A percentile compares a stretch with the other conserved stretches of the same genome.
phyloP scores from a whole-genome alignment of 2,888 invertebrate genomes.

The Sicus ferrugineus region DNA sequence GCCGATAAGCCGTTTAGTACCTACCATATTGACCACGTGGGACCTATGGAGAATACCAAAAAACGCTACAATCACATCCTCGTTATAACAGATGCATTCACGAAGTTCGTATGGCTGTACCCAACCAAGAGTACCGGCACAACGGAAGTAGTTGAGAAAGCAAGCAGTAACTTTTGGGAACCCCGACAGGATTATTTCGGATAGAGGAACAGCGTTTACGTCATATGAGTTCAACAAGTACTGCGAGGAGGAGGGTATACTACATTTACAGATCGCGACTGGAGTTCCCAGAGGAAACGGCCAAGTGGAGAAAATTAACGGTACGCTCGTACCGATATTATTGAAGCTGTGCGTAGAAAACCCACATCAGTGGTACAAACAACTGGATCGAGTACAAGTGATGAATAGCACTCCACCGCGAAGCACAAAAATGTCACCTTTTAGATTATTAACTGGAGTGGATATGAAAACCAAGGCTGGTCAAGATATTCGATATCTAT shows the following conservation, averaged over 20 bases:
- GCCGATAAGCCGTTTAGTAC: conserved; percentile 49
- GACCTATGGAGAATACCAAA: conserved; percentile 46
- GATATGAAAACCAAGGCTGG: conserved; percentile 21
- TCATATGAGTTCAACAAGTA: conserved; percentile 45
- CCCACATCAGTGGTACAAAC: conserved; percentile 50
- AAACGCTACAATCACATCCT: conserved; percentile 37
- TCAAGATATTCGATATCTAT: conserved; percentile 19
- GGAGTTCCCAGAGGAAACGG: conserved; percentile 56
- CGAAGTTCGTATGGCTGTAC: conserved; percentile 57
- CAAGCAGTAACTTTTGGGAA: conserved; percentile 39
- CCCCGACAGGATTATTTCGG: conserved; percentile 52
- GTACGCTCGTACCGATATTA: conserved; percentile 51
- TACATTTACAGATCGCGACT: conserved; percentile 50
- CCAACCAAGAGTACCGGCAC: conserved; percentile 49
- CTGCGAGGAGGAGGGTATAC: conserved; percentile 47
- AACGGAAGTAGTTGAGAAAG: conserved; percentile 49
- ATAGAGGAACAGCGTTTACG: conserved; percentile 23
- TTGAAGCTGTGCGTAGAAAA: conserved; percentile 46
- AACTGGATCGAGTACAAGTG: conserved; percentile 45
- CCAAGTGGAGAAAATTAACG: conserved; percentile 54
- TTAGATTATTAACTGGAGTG: conserved; percentile 37
- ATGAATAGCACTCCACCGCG: conserved; percentile 49
- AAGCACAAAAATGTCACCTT: conserved; percentile 39
- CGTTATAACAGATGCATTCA: conserved; percentile 48
- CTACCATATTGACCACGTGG: conserved; percentile 55